These are phyloP conservation scores for Cepaea hortensis DNA, from an alignment of 2,888 invertebrate species.

Conservation along the genomic window DNA sequence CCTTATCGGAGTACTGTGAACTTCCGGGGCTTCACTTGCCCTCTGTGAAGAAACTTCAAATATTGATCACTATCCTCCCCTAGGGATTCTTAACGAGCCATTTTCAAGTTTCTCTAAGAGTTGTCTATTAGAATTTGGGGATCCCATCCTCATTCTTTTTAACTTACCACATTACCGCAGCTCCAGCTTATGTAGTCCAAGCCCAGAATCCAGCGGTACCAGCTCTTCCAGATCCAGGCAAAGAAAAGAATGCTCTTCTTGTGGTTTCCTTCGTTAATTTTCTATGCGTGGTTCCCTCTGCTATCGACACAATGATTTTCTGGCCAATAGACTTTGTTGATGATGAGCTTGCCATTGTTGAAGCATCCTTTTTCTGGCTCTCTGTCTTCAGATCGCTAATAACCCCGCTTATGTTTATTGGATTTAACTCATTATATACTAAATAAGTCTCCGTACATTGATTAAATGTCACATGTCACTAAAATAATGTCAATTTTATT, in stretches of 20 bases:
- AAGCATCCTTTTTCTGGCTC: background rate
- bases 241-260: background rate
- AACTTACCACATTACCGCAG: background rate
- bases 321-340: background rate
- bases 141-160: too few relatives aligned
- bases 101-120: too few relatives aligned
- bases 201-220: too few relatives aligned
- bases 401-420: constrained; percentile 1
- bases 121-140: too few relatives aligned
- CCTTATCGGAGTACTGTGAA: too few relatives aligned
- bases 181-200: background rate
- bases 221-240: background rate
- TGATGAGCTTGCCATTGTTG: background rate
- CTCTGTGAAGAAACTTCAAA: too few relatives aligned
- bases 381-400: background rate
- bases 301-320: background rate
- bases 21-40: too few relatives aligned
- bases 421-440: background rate
- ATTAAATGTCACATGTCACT: too few relatives aligned
- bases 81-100: too few relatives aligned
- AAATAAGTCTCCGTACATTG: too few relatives aligned
- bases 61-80: too few relatives aligned
- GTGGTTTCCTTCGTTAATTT: background rate
- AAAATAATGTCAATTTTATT: too few relatives aligned
- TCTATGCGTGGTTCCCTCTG: background rate